Conservation (phyloP, 2,113 vertebrate species). For the Myiozetetes cayanensis region DNA sequence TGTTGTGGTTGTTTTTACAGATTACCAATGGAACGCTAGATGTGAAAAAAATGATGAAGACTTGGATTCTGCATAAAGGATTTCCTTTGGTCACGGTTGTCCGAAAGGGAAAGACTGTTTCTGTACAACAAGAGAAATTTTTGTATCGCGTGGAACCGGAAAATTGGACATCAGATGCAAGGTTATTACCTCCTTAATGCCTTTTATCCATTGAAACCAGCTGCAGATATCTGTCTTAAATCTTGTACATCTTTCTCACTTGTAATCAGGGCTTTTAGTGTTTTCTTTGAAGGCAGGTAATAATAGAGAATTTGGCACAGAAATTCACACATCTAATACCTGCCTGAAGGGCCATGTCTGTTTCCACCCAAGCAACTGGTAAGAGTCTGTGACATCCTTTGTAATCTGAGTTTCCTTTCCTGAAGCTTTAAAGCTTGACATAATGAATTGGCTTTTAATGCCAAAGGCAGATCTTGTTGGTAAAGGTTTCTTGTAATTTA, state of each 20-base stretch:
- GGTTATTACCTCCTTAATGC: constrained; percentile 54
- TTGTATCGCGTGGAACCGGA: constrained; percentile 73
- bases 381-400: background rate
- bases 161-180: constrained; percentile 68
- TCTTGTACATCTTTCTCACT: background rate
- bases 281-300: background rate
- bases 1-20: constrained; percentile 55
- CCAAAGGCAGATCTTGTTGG: background rate
- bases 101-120: constrained; percentile 76
- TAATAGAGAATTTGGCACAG: background rate
- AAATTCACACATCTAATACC: background rate
- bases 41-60: constrained; percentile 90
- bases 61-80: constrained; percentile 92
- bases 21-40: constrained; percentile 75
- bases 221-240: background rate
- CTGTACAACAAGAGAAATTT: constrained; percentile 87
- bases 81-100: constrained; percentile 91
- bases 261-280: background rate
- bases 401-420: background rate
- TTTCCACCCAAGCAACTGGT: background rate
- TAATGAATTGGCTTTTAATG: background rate
- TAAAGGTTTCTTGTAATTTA: background rate
- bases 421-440: background rate
- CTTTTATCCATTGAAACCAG: background rate
- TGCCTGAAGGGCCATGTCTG: background rate